These are phyloP conservation scores for Porites divaricata DNA, from an alignment of 92 coral and sea anemone genomes.

Conservation along the genomic window DNA sequence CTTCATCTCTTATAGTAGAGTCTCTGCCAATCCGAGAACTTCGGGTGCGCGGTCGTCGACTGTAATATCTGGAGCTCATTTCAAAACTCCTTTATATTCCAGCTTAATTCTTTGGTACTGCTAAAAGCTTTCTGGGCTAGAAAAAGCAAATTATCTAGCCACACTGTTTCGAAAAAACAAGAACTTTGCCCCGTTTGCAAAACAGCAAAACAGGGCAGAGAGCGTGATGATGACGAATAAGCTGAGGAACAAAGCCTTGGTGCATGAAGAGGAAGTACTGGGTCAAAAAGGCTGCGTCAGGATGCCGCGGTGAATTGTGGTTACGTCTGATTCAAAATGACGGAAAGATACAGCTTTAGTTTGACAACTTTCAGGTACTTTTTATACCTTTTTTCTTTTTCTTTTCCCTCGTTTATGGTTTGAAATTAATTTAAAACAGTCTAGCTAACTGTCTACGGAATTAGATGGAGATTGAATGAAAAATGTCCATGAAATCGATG, in stretches of 20 bases:
- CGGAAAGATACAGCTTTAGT: constrained; percentile 99
- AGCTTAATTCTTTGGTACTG: background rate
- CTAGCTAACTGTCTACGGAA: background rate
- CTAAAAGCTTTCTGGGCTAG: background rate
- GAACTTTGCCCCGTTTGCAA: background rate
- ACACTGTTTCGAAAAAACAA: background rate
- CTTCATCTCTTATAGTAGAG: background rate
- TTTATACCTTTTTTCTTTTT: constrained; percentile 11
- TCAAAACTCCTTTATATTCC: background rate
- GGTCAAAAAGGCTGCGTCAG: constrained; percentile 78
- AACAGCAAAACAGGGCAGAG: background rate
- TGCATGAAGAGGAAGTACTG: constrained; percentile 7
- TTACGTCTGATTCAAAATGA: constrained; percentile 83
- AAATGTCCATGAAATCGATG: background rate
- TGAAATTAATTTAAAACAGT: background rate
- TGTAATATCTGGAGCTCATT: constrained; percentile 1
- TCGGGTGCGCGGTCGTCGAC: too few species aligned
- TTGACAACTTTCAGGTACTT: constrained; percentile 98
- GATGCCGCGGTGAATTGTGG: constrained; percentile 75
- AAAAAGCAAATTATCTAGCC: background rate
- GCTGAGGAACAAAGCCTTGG: constrained; percentile 5
- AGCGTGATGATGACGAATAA: background rate
- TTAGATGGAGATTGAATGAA: background rate
- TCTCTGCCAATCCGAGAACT: too few species aligned
- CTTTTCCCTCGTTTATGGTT: background rate